Evolutionary conservation across 1,140 invertebrate genomes (phyloP).

Genomic region (Yoshiicerus persimilis): DNA sequence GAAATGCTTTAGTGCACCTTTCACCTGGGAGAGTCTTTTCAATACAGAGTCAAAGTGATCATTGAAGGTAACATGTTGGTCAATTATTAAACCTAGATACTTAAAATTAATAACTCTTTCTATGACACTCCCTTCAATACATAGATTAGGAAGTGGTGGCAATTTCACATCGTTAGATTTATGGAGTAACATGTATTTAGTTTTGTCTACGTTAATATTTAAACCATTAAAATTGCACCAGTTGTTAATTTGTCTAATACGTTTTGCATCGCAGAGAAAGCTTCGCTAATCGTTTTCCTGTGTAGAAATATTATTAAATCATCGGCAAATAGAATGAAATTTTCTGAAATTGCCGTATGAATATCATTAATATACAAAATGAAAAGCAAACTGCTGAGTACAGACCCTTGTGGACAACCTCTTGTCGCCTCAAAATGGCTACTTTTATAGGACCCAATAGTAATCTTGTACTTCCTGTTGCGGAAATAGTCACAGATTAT

Average conservation of each 20-base stretch:
- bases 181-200: slow-evolving; percentile 12
- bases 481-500: too few relatives aligned
- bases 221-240: not conserved
- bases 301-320: not conserved
- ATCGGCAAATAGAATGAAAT: too few relatives aligned
- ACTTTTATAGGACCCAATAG: too few relatives aligned
- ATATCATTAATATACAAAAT: not conserved
- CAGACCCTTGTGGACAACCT: not conserved
- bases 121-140: not conserved
- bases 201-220: slow-evolving; percentile 1
- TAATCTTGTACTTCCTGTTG: too few relatives aligned
- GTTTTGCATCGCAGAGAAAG: not conserved
- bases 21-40: too few relatives aligned
- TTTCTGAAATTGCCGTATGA: not conserved
- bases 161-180: not conserved
- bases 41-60: not conserved
- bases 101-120: not conserved
- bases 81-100: not conserved
- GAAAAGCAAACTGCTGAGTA: not conserved
- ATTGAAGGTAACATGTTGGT: not conserved
- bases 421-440: too few relatives aligned
- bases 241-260: not conserved
- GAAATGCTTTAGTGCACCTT: too few relatives aligned
- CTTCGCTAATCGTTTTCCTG: too few relatives aligned
- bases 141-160: not conserved